phyloP scores from a whole-genome alignment of 1,140 invertebrate species.

The Hetaerina americana region DNA sequence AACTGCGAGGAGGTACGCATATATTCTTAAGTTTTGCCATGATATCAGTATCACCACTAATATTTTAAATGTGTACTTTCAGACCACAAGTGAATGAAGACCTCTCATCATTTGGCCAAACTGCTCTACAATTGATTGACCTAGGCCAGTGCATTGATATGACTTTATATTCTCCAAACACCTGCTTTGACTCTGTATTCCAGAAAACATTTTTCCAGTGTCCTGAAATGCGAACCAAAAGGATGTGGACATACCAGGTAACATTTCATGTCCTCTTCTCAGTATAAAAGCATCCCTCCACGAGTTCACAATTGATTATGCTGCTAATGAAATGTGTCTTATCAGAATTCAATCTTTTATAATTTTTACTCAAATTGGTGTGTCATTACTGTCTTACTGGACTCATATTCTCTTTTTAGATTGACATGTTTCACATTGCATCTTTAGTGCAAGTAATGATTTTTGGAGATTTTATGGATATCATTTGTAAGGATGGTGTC shows the following conservation, averaged over 20 bases:
- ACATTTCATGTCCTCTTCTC: neutral
- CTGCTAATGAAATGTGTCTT: neutral
- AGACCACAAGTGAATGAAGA: neutral
- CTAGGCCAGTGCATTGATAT: neutral
- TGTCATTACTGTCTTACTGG: neutral
- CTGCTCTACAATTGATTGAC: neutral
- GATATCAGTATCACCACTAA: too few relatives aligned
- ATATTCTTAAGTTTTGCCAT: too few relatives aligned
- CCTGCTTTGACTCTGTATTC: neutral
- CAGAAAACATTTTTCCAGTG: neutral
- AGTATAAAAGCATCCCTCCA: neutral
- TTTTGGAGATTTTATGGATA: neutral
- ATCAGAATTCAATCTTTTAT: neutral
- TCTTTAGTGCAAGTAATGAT: neutral
- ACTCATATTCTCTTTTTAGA: neutral
- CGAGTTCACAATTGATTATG: neutral
- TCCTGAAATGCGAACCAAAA: neutral
- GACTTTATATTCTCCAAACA: neutral
- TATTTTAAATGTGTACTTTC: too few relatives aligned
- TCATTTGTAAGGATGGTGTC: neutral
- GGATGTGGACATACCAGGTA: neutral
- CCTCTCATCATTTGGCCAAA: neutral
- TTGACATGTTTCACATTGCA: neutral
- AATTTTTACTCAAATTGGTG: neutral
- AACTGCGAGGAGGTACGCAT: too few relatives aligned